These are phyloP conservation scores for Acanthurus lineatus DNA, from an alignment of 2,797 vertebrate species.

Conservation along the genomic window DNA sequence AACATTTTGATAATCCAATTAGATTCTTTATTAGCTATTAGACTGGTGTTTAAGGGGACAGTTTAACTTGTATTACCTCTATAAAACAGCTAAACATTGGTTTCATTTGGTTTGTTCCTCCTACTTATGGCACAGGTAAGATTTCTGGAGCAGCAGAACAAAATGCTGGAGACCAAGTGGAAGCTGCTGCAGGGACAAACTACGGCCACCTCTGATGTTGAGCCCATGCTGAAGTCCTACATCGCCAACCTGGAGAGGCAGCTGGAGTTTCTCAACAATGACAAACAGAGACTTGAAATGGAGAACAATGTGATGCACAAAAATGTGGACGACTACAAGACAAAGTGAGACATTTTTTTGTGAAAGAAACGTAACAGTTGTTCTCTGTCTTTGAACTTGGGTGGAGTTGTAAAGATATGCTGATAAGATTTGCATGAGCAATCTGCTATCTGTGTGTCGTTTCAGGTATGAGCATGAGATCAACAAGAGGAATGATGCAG, in stretches of 20 bases:
- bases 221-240: slow-evolving; percentile 86
- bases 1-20: not conserved
- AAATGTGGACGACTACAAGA: slow-evolving; percentile 66
- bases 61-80: not conserved
- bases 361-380: not conserved
- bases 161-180: slow-evolving; percentile 93
- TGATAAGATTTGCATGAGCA: not conserved
- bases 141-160: slow-evolving; percentile 92
- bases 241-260: slow-evolving; percentile 81
- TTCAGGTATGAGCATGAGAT: slow-evolving; percentile 90
- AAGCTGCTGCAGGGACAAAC: slow-evolving; percentile 84
- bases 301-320: slow-evolving; percentile 84
- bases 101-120: not conserved
- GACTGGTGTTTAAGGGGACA: not conserved
- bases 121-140: slow-evolving; percentile 82
- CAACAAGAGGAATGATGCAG: slow-evolving; percentile 82
- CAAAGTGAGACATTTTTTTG: slow-evolving; percentile 54
- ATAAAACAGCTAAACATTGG: not conserved
- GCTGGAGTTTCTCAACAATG: slow-evolving; percentile 69
- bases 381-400: not conserved
- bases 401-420: not conserved
- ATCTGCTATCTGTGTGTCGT: slow-evolving; percentile 23
- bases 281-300: slow-evolving; percentile 80
- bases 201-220: slow-evolving; percentile 56
- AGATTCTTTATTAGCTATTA: not conserved